Conservation (phyloP, 2,113 vertebrate species). For the Ammodytes dubius region DNA sequence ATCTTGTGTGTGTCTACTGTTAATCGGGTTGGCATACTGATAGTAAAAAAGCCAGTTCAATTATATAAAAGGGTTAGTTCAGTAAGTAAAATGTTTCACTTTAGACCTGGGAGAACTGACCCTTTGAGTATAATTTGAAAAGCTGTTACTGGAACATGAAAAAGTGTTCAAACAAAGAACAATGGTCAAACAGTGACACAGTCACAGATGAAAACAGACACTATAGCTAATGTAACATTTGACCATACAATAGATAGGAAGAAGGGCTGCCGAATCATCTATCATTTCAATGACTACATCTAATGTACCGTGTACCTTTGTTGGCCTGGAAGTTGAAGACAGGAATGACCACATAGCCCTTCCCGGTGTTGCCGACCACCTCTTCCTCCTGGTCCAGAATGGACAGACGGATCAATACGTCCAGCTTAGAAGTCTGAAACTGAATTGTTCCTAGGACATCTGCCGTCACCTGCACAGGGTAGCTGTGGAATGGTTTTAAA, state of each 20-base stretch:
- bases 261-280: neutral
- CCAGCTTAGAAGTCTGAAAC: constrained; percentile 87
- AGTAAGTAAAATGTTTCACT: neutral
- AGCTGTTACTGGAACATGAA: neutral
- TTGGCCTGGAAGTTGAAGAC: constrained; percentile 85
- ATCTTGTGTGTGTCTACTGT: constrained; percentile 15
- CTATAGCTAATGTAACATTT: neutral
- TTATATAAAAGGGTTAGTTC: neutral
- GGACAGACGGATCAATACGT: constrained; percentile 87
- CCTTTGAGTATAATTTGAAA: neutral
- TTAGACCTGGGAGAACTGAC: too few species aligned
- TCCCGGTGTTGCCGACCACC: constrained; percentile 81
- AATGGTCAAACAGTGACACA: neutral
- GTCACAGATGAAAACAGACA: neutral
- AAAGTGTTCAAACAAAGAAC: neutral
- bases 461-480: constrained; percentile 80
- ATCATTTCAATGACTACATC: neutral
- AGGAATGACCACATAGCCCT: constrained; percentile 89
- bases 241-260: neutral
- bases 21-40: neutral
- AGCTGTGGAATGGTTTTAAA: constrained; percentile 77
- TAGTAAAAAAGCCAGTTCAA: neutral
- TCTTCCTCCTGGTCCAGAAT: constrained; percentile 88
- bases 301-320: constrained; percentile 76
- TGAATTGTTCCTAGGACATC: constrained; percentile 87